A percentile compares a stretch with the other conserved stretches of the same genome.
These are phyloP conservation scores for Silurus meridionalis DNA, from an alignment of 2,113 vertebrate genomes.

Conservation along the genomic window DNA sequence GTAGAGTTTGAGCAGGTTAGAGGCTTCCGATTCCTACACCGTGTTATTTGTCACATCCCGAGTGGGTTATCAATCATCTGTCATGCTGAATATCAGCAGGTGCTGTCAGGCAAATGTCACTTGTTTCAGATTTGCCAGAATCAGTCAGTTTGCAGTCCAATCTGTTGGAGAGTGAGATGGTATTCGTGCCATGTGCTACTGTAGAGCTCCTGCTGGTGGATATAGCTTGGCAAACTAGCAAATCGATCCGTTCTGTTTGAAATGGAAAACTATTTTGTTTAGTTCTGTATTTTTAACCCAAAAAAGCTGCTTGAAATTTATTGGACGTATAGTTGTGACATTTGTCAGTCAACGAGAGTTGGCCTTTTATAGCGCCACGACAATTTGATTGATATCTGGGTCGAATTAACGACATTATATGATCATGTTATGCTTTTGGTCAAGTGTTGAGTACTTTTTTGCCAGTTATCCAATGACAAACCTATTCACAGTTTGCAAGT, in stretches of 20 bases:
- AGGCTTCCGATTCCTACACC: not conserved
- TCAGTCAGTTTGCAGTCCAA: constrained; percentile 12
- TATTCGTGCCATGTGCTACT: constrained; percentile 16
- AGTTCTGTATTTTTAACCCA: not conserved
- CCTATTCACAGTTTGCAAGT: no score
- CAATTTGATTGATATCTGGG: no score
- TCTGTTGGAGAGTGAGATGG: constrained; percentile 11
- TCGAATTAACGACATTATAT: no score
- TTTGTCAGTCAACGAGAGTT: no score
- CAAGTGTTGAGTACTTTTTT: no score
- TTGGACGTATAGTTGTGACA: no score
- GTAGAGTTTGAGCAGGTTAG: constrained; percentile 19
- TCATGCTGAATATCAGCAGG: not conserved
- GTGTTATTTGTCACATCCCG: not conserved
- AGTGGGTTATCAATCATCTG: constrained; percentile 23
- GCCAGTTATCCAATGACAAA: no score
- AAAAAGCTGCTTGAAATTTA: no score
- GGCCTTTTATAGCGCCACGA: no score
- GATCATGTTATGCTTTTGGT: no score
- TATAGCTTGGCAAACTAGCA: not conserved
- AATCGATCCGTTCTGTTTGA: not conserved
- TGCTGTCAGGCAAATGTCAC: constrained; percentile 16
- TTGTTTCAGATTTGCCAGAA: constrained; percentile 18
- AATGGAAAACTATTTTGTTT: not conserved
- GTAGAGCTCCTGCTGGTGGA: constrained; percentile 24